A percentile compares a stretch with the other conserved stretches of the same genome.
Evolutionary conservation across 1,140 invertebrate species (phyloP).

Genomic region (Andrena cerasifolii): DNA sequence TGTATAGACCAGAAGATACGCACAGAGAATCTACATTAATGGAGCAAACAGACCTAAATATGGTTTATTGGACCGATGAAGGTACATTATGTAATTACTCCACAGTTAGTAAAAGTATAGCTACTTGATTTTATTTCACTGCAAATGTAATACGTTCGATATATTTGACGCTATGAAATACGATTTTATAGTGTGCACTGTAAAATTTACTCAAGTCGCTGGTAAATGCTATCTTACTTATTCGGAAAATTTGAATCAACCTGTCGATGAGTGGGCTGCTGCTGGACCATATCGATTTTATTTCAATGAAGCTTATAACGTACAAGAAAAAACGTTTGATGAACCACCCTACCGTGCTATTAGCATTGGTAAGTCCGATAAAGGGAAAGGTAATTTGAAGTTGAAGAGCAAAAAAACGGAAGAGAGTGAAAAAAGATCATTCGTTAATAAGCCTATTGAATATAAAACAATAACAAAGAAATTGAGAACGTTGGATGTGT

Average conservation of each 20-base stretch:
- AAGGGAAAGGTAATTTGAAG: constrained; percentile 87
- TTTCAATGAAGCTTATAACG: constrained; percentile 88
- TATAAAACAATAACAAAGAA: constrained; percentile 78
- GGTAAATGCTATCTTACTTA: constrained; percentile 86
- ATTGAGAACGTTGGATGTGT: constrained; percentile 90
- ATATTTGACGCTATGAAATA: constrained; percentile 21
- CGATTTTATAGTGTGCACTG: constrained; percentile 80
- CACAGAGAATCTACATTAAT: constrained; percentile 82
- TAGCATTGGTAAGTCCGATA: constrained; percentile 84
- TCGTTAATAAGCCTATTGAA: constrained; percentile 67
- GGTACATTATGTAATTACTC: constrained; percentile 75
- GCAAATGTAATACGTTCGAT: background rate
- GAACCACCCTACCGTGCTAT: constrained; percentile 85
- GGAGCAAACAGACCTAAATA: constrained; percentile 87
- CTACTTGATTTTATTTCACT: background rate
- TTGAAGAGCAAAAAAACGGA: constrained; percentile 83
- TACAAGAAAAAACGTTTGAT: constrained; percentile 83
- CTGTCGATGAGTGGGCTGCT: constrained; percentile 85
- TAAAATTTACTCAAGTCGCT: constrained; percentile 82
- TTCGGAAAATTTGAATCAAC: constrained; percentile 82
- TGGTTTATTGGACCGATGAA: constrained; percentile 91
- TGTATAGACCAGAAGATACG: constrained; percentile 92
- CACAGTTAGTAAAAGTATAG: background rate
- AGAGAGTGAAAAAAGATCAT: constrained; percentile 35
- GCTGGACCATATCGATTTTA: constrained; percentile 89